Conservation (phyloP, 2,888 invertebrate species). For the Callimorpha dominula region DNA sequence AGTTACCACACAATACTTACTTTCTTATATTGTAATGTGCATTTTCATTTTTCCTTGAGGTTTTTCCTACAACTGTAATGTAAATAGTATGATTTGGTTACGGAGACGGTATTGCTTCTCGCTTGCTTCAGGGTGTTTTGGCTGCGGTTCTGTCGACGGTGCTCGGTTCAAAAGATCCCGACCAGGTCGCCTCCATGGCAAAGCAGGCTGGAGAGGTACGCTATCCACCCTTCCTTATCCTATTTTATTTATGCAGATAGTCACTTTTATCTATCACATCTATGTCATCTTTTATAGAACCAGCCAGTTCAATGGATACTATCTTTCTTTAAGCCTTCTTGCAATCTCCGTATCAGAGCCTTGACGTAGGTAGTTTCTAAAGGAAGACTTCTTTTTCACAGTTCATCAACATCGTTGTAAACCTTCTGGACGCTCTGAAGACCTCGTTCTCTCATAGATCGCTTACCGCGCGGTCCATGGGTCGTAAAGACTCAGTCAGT, state of each 20-base stretch:
- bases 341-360: slow-evolving; percentile 13
- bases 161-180: slow-evolving; percentile 96
- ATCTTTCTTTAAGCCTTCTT: slow-evolving; percentile 5
- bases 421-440: slow-evolving; percentile 96
- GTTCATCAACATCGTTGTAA: slow-evolving; percentile 97
- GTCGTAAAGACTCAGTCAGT: slow-evolving; percentile 95
- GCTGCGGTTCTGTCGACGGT: slow-evolving; percentile 96
- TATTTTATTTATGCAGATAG: slow-evolving; percentile 41
- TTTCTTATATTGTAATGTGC: slow-evolving; percentile 16
- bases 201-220: slow-evolving; percentile 98
- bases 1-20: slow-evolving; percentile 19
- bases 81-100: slow-evolving; percentile 85
- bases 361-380: slow-evolving; percentile 1
- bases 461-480: slow-evolving; percentile 93
- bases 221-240: slow-evolving; percentile 81
- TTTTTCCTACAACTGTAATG: slow-evolving; percentile 69
- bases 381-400: slow-evolving; percentile 65
- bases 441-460: slow-evolving; percentile 97
- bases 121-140: slow-evolving; percentile 95
- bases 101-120: slow-evolving; percentile 86
- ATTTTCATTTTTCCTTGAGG: slow-evolving; percentile 63
- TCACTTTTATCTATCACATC: slow-evolving; percentile 25
- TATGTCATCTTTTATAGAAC: neutral
- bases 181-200: slow-evolving; percentile 97
- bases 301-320: neutral